A percentile compares a stretch with the other conserved stretches of the same genome.
Conservation (phyloP, 2,888 invertebrate genomes). For the Aspidapion aeneum region DNA sequence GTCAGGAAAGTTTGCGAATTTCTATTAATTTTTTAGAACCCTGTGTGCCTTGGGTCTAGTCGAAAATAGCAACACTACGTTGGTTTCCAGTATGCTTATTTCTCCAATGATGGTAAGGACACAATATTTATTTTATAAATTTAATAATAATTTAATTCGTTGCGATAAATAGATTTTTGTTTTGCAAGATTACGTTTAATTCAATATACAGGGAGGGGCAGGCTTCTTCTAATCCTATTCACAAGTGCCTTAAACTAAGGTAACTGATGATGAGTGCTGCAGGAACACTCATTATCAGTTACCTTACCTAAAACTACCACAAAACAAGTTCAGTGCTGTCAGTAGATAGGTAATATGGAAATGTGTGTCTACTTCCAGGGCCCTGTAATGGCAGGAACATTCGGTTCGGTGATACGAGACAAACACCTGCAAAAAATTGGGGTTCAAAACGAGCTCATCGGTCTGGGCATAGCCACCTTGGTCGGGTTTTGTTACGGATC, state of each 20-base stretch:
- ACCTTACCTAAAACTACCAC: too few species aligned
- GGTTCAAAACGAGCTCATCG: constrained; percentile 62
- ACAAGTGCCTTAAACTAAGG: too few species aligned
- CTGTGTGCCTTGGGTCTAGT: constrained; percentile 70
- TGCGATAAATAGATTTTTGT: neutral
- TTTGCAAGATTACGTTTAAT: too few species aligned
- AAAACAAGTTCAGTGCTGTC: too few species aligned
- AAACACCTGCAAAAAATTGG: constrained; percentile 60
- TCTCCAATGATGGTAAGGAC: constrained; percentile 70
- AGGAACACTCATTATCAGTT: too few species aligned
- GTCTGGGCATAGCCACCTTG: constrained; percentile 61
- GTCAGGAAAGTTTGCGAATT: too few species aligned
- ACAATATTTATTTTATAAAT: constrained; percentile 3
- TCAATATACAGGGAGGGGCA: too few species aligned
- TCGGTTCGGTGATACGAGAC: constrained; percentile 69
- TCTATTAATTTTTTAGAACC: constrained; percentile 47
- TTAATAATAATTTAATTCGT: too few species aligned
- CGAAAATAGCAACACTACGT: constrained; percentile 68
- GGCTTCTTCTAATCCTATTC: too few species aligned
- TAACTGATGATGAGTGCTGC: too few species aligned
- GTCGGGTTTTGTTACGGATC: constrained; percentile 69
- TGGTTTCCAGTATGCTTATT: constrained; percentile 78
- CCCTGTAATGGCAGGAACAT: constrained; percentile 73
- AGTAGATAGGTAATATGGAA: too few species aligned
- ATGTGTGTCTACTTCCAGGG: too few species aligned